These are phyloP conservation scores for Elgaria multicarinata DNA, from an alignment of 2,113 vertebrate genomes.

Conservation along the genomic window DNA sequence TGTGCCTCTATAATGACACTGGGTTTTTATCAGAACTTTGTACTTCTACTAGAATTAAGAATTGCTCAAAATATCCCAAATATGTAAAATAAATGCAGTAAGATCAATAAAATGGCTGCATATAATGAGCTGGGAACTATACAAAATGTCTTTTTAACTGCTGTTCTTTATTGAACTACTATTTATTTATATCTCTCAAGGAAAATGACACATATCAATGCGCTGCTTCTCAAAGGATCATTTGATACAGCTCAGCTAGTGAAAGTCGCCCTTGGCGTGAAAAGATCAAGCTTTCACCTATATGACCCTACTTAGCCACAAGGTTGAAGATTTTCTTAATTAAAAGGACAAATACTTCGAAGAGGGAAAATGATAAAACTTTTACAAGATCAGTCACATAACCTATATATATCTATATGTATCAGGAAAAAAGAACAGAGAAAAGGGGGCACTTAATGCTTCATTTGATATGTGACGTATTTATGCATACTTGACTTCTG, in stretches of 20 bases:
- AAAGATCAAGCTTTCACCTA: neutral
- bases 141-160: neutral
- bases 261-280: constrained; percentile 3
- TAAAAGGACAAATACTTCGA: constrained; percentile 3
- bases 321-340: neutral
- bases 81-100: neutral
- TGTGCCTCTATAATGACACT: neutral
- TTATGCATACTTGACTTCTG: neutral
- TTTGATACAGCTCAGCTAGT: neutral
- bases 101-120: neutral
- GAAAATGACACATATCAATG: neutral
- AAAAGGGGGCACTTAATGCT: neutral
- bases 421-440: neutral
- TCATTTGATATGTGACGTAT: constrained; percentile 19
- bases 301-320: neutral
- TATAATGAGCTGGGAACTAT: neutral
- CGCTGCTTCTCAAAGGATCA: neutral
- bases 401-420: neutral
- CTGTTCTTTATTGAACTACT: neutral
- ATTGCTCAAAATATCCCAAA: neutral
- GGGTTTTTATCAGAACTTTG: neutral
- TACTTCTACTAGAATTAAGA: neutral
- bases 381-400: neutral
- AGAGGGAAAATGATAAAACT: neutral
- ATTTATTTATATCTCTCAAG: neutral